A percentile compares a stretch with the other conserved stretches of the same genome.
These are phyloP conservation scores for Chrysocyon brachyurus DNA, from an alignment of 2,797 vertebrate genomes.

Conservation along the genomic window DNA sequence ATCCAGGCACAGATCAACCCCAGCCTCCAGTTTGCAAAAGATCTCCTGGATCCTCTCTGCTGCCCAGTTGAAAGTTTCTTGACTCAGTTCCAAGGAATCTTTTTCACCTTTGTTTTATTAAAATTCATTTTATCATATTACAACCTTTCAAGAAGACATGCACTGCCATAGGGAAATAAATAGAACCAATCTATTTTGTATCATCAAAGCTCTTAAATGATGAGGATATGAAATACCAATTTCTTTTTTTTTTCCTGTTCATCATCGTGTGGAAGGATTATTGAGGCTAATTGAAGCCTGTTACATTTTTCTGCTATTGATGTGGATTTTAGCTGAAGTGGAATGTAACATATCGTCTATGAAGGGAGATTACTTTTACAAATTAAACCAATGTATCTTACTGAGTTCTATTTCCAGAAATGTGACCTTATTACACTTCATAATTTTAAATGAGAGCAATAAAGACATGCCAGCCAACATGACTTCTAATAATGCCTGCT, in stretches of 20 bases:
- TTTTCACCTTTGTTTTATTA: slow-evolving; percentile 80
- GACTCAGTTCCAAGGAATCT: slow-evolving; percentile 83
- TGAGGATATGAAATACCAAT: slow-evolving; percentile 68
- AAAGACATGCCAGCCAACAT: slow-evolving; percentile 70
- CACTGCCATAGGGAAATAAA: slow-evolving; percentile 77
- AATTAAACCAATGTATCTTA: slow-evolving; percentile 85
- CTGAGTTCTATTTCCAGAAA: slow-evolving; percentile 82
- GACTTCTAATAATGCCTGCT: slow-evolving; percentile 72
- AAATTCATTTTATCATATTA: slow-evolving; percentile 79
- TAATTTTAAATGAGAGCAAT: slow-evolving; percentile 84
- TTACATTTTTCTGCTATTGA: slow-evolving; percentile 84
- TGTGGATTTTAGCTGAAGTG: slow-evolving; percentile 89
- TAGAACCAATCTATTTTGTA: slow-evolving; percentile 73
- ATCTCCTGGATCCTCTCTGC: background rate
- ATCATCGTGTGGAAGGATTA: slow-evolving; percentile 36
- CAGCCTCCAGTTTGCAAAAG: slow-evolving; percentile 6
- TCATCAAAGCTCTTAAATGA: slow-evolving; percentile 80
- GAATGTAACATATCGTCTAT: slow-evolving; percentile 83
- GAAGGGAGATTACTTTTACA: slow-evolving; percentile 90
- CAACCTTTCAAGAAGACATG: slow-evolving; percentile 76
- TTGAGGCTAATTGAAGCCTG: slow-evolving; percentile 78
- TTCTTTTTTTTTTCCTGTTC: slow-evolving; percentile 58
- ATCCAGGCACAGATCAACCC: background rate
- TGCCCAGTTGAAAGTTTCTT: slow-evolving; percentile 74
- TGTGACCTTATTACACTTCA: slow-evolving; percentile 79